A percentile compares a stretch with the other conserved stretches of the same genome.
phyloP scores from a whole-genome alignment of 2,888 invertebrate genomes.

The Lapara coniferarum region DNA sequence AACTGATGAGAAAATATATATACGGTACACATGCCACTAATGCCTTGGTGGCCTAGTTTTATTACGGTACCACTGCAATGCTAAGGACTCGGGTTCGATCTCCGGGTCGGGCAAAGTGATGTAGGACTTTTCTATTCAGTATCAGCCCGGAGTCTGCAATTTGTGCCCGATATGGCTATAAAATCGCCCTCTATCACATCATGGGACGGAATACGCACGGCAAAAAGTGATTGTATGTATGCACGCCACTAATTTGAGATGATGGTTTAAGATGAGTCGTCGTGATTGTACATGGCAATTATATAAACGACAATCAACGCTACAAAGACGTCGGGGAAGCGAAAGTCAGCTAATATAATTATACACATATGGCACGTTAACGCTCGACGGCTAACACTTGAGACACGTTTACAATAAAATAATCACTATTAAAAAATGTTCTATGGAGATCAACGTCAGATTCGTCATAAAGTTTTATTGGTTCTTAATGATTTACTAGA shows the following conservation, averaged over 20 bases:
- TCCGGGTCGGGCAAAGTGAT: too few species aligned
- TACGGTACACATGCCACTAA: not conserved
- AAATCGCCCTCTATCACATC: too few species aligned
- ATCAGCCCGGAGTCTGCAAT: too few species aligned
- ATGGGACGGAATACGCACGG: too few species aligned
- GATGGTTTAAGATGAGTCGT: constrained; percentile 48
- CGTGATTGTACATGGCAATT: constrained; percentile 70
- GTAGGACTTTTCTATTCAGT: too few species aligned
- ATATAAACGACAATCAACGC: constrained; percentile 77
- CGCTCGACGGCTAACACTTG: constrained; percentile 47
- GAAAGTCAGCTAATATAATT: constrained; percentile 76
- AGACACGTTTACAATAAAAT: constrained; percentile 38
- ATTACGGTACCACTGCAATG: not conserved
- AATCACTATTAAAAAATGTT: constrained; percentile 9
- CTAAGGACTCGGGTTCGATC: too few species aligned
- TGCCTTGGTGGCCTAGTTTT: too few species aligned
- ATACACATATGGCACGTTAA: constrained; percentile 69
- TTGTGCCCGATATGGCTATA: too few species aligned
- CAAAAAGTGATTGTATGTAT: constrained; percentile 35
- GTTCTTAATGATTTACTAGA: too few species aligned
- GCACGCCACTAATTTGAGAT: constrained; percentile 60
- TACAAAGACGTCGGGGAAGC: constrained; percentile 68
- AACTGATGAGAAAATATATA: too few species aligned
- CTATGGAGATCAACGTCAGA: not conserved
- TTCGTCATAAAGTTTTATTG: not conserved